Evolutionary conservation across 2,113 vertebrate genomes (phyloP), one percentile per base, ranked within the genome.

Genomic region (Mormoops blainvillei): DNA sequence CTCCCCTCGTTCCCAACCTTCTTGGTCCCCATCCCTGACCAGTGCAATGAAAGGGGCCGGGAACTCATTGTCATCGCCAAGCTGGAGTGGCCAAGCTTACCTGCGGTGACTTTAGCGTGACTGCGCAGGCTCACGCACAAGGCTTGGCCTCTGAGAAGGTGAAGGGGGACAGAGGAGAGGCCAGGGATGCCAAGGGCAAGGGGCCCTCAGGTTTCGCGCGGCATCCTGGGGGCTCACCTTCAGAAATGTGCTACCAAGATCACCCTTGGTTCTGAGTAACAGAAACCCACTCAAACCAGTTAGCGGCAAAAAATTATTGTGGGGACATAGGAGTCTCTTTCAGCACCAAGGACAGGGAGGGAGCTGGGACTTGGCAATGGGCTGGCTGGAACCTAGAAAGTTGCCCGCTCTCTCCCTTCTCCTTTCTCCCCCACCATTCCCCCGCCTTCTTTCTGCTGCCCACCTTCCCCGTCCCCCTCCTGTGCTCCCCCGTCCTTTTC

Each of bases 401-500:
- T 12, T 58, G 18, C 45, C 2, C 0, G 9, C 31, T 38, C 19
- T 28, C 15, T 63, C 48, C 38, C 26, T 38, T 13, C 77, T 9
- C 4, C 41, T 33, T 5, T 18, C 38, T 48, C 24, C 63, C 8
- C 24, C 22, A 26, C 22, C 56, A 4, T 56, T 14, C 26, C 13
- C 6, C 54, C n/a, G n/a, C 41, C 41, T 31, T 61, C 28, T 33
- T 76, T 76, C 45, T 50, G 43, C 28, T 18, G 7, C 15, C 10
- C 36, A 0, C 26, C 31, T 52, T 33, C 4, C 76, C 52, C 38
- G 4, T 38, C 45, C n/a, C 10, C 38, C 4, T 36, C 38, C 22
- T 43, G 28, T 41, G 3, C 2, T 10, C 9, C n/a, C 19, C 0
- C 6, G 19, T 10, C 6, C 10, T 19, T 50, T 33, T 10, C 43